Conservation (phyloP, 2,797 vertebrate genomes). For the Podargus strigoides region DNA sequence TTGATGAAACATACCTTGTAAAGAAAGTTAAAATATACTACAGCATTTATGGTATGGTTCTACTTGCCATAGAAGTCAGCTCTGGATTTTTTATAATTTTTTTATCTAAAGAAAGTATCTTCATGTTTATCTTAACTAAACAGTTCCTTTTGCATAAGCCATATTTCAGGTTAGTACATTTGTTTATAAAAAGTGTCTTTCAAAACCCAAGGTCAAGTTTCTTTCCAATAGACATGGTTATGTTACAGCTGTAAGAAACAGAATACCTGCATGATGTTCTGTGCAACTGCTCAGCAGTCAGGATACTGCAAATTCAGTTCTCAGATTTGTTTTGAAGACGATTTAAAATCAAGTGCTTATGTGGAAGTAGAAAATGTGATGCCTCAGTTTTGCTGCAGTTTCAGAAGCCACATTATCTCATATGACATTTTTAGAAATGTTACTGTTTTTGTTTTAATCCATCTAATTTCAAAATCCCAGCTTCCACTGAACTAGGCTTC, state of each 20-base stretch:
- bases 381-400: not conserved
- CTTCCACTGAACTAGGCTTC: not conserved
- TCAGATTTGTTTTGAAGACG: not conserved
- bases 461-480: not conserved
- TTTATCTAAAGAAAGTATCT: not conserved
- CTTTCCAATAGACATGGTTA: not conserved
- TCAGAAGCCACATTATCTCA: not conserved
- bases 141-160: not conserved
- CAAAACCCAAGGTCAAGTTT: not conserved
- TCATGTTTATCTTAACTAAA: not conserved
- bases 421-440: not conserved
- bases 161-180: not conserved
- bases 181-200: not conserved
- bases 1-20: not conserved
- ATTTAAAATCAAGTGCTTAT: not conserved
- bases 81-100: not conserved
- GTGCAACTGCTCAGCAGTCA: not conserved
- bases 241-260: not conserved
- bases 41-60: not conserved
- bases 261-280: not conserved
- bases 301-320: not conserved
- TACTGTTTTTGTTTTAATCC: not conserved
- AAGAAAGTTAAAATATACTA: not conserved
- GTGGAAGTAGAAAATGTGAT: not conserved
- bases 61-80: not conserved